phyloP scores from a whole-genome alignment of 2,113 vertebrate species.

The Engystomops pustulosus region DNA sequence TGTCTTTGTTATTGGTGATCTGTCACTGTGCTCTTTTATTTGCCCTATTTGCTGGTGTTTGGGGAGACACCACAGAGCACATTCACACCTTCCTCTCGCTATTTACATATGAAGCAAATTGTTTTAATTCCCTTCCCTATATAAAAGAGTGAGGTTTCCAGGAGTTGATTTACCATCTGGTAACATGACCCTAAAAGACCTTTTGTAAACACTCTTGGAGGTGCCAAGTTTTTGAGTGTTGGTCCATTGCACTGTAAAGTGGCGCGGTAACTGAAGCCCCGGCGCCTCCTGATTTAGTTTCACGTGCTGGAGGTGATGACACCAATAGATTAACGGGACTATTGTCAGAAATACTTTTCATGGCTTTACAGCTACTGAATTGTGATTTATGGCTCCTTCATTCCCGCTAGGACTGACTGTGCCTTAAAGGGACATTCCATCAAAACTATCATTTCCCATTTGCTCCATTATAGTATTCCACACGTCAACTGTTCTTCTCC shows the following conservation, averaged over 20 bases:
- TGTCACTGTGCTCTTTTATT: too few relatives aligned
- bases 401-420: neutral
- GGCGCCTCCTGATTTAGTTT: neutral
- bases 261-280: neutral
- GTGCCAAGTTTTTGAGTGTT: constrained; percentile 20
- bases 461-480: too few relatives aligned
- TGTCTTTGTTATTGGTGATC: too few relatives aligned
- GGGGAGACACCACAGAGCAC: neutral
- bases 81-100: too few relatives aligned
- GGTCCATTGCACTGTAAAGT: neutral
- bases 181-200: constrained; percentile 43
- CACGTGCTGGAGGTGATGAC: constrained; percentile 21
- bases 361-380: neutral
- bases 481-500: too few relatives aligned
- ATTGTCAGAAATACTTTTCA: constrained; percentile 4
- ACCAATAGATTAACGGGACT: constrained; percentile 29
- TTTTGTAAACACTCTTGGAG: constrained; percentile 31
- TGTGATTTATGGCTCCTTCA: neutral
- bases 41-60: neutral
- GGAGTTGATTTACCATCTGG: constrained; percentile 32
- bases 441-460: too few relatives aligned
- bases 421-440: too few relatives aligned
- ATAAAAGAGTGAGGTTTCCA: neutral
- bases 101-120: neutral
- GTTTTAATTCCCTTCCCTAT: neutral